Evolutionary conservation across 2,113 vertebrate genomes (phyloP).

Genomic region (Sisor rabdophorus): DNA sequence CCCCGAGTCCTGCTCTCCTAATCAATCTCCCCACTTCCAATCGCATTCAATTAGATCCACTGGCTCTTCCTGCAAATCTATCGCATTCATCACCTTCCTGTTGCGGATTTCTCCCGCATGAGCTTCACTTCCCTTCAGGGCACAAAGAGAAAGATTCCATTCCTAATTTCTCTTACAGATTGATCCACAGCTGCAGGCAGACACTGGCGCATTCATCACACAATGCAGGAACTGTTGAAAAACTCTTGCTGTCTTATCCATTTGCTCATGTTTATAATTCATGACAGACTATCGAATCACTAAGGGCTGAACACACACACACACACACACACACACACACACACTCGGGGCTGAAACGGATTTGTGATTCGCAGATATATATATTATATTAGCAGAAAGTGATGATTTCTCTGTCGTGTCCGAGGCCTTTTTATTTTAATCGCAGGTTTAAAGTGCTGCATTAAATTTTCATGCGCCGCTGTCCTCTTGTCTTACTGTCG

Average conservation of each 20-base stretch:
- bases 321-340: constrained; percentile 43
- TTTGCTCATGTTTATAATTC: constrained; percentile 73
- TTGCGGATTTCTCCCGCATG: constrained; percentile 26
- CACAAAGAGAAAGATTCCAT: constrained; percentile 24
- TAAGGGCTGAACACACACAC: constrained; percentile 46
- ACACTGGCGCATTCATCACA: constrained; percentile 63
- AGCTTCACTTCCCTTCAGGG: constrained; percentile 17
- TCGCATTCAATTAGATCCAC: constrained; percentile 62
- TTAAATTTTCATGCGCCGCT: constrained; percentile 58
- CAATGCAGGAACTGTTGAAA: constrained; percentile 40
- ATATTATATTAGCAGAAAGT: constrained; percentile 68
- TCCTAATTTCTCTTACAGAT: constrained; percentile 34
- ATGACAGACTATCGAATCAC: constrained; percentile 77
- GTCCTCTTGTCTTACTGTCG: constrained; percentile 59
- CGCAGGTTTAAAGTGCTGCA: constrained; percentile 66
- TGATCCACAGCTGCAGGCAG: constrained; percentile 51
- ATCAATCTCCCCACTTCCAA: constrained; percentile 76
- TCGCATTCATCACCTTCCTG: constrained; percentile 47
- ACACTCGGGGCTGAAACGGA: constrained; percentile 67
- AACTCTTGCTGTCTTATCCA: constrained; percentile 25
- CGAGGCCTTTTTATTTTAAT: constrained; percentile 56
- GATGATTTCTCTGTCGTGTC: constrained; percentile 51
- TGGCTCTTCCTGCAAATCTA: constrained; percentile 58
- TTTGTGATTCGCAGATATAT: constrained; percentile 73
- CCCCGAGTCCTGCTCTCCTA: constrained; percentile 55